Evolutionary conservation across 1,140 invertebrate species (phyloP).

Genomic region (Penaeus indicus): DNA sequence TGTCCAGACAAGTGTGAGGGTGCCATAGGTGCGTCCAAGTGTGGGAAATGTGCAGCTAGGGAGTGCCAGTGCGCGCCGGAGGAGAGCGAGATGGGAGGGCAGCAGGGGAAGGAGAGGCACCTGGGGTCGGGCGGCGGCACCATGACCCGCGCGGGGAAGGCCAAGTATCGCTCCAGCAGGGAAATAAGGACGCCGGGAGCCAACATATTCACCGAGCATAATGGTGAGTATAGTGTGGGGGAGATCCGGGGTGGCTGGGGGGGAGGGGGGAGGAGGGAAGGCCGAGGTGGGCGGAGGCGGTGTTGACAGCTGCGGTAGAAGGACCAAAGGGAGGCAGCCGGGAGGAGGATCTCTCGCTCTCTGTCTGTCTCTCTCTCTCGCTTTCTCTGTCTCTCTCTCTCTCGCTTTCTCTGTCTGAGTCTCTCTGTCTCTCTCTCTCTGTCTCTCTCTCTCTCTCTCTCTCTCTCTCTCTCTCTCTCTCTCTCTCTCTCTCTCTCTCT

Average conservation of each 20-base stretch:
- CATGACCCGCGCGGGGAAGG: slow-evolving; percentile 49
- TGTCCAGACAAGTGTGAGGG: slow-evolving; percentile 34
- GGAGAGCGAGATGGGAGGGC: slow-evolving; percentile 46
- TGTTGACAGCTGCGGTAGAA: slow-evolving; percentile 25
- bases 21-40: slow-evolving; percentile 25
- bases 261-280: not conserved
- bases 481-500: slow-evolving; percentile 38
- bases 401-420: not conserved
- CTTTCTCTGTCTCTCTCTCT: slow-evolving; percentile 29
- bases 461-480: slow-evolving; percentile 39
- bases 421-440: slow-evolving; percentile 22
- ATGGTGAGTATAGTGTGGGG: slow-evolving; percentile 28
- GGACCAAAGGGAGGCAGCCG: too few relatives aligned
- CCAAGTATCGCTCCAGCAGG: slow-evolving; percentile 46
- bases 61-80: slow-evolving; percentile 11
- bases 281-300: not conserved
- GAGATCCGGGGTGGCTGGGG: too few relatives aligned
- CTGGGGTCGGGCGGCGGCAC: slow-evolving; percentile 40
- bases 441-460: slow-evolving; percentile 12
- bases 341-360: not conserved
- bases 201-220: slow-evolving; percentile 54
- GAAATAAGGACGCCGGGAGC: slow-evolving; percentile 41
- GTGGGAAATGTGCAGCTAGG: not conserved
- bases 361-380: slow-evolving; percentile 13
- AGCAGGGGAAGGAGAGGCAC: slow-evolving; percentile 54